Conservation (phyloP, 1,140 invertebrate genomes). For the Pseudomyrmex pallidus region DNA sequence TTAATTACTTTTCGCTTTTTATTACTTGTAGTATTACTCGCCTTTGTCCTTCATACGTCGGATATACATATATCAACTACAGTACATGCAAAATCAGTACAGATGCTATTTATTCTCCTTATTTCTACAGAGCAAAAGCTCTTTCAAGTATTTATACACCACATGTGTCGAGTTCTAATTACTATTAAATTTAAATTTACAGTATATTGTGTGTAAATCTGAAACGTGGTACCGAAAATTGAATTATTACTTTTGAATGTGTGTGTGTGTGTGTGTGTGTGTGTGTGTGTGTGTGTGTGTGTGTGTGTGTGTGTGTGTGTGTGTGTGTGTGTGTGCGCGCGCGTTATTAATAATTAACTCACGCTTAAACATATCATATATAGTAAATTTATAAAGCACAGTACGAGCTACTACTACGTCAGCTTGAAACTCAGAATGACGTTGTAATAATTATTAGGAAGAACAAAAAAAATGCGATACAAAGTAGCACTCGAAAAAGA, state of each 20-base stretch:
- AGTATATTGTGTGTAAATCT: slow-evolving; percentile 12
- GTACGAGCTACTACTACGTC: slow-evolving; percentile 6
- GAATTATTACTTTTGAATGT: background rate
- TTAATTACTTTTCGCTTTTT: background rate
- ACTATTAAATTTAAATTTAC: slow-evolving; percentile 35
- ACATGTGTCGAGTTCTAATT: slow-evolving; percentile 6
- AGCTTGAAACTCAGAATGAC: background rate
- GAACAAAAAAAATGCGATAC: slow-evolving; percentile 17
- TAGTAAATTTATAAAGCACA: slow-evolving; percentile 29
- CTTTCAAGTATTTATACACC: slow-evolving; percentile 27
- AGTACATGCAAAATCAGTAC: slow-evolving; percentile 12
- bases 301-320: background rate
- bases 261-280: background rate
- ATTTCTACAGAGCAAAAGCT: slow-evolving; percentile 29
- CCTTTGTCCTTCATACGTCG: slow-evolving; percentile 13
- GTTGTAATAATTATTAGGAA: slow-evolving; percentile 25
- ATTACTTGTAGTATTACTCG: background rate
- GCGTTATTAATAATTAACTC: too few relatives aligned
- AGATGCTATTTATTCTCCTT: background rate
- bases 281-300: background rate
- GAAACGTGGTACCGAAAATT: slow-evolving; percentile 15
- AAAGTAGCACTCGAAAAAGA: slow-evolving; percentile 7
- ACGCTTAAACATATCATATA: background rate
- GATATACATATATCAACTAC: slow-evolving; percentile 37
- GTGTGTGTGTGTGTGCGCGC: background rate